A percentile compares a stretch with the other conserved stretches of the same genome.
Evolutionary conservation across 2,797 vertebrate genomes (phyloP).

Genomic region (Melanitta fusca): DNA sequence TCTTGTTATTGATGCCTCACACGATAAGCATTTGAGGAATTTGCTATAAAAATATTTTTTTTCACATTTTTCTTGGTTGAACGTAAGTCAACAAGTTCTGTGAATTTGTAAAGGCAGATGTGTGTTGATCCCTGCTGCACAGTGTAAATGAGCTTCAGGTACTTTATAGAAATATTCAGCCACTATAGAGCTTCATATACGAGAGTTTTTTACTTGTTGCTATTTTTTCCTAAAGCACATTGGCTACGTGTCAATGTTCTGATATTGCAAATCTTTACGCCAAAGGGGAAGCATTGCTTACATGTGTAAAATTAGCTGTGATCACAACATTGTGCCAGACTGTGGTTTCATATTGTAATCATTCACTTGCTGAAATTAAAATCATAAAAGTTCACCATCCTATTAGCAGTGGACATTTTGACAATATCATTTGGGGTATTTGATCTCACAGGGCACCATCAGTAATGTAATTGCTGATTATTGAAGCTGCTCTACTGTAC

Average conservation of each 20-base stretch:
- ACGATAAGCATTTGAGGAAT: slow-evolving; percentile 57
- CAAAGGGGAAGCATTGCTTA: background rate
- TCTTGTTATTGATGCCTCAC: slow-evolving; percentile 19
- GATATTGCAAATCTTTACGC: slow-evolving; percentile 33
- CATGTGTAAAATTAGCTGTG: background rate
- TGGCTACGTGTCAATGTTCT: slow-evolving; percentile 15
- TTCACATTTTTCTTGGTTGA: slow-evolving; percentile 6
- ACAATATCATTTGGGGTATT: background rate
- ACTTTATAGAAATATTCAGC: slow-evolving; percentile 28
- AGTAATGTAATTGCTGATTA: background rate
- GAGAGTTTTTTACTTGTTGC: background rate
- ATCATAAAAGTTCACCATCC: background rate
- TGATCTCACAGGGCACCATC: background rate
- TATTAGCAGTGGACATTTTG: background rate
- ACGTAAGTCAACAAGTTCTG: background rate
- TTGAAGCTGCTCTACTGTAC: background rate
- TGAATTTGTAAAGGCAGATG: slow-evolving; percentile 24
- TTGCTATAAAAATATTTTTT: slow-evolving; percentile 4
- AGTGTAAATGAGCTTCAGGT: background rate
- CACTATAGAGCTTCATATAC: background rate
- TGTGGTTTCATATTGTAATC: background rate
- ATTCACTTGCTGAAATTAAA: slow-evolving; percentile 4
- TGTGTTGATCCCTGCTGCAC: background rate
- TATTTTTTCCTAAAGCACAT: background rate
- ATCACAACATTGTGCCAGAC: background rate